phyloP scores from a whole-genome alignment of 2,888 invertebrate species.

The Thysanoteuthis rhombus region DNA sequence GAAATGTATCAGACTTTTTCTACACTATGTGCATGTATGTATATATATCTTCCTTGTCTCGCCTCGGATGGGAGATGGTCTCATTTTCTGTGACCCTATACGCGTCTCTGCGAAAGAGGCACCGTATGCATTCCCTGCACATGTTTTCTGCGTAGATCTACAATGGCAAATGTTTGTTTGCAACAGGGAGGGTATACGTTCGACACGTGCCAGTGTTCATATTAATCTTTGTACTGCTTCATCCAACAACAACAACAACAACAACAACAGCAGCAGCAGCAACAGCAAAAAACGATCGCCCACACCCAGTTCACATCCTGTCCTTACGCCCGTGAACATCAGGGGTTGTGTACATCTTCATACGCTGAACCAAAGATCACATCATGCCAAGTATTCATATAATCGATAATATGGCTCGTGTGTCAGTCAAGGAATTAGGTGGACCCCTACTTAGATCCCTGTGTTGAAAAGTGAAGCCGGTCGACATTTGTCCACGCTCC shows the following conservation, averaged over 20 bases:
- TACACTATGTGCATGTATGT: no score
- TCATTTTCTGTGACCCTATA: background rate
- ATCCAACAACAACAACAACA: background rate
- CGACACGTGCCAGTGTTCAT: background rate
- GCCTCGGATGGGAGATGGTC: no score
- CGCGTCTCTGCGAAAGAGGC: background rate
- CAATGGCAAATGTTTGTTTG: background rate
- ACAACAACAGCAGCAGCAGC: no score
- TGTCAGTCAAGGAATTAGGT: background rate
- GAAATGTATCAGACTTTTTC: no score
- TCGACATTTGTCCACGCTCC: background rate
- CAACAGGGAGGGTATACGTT: background rate
- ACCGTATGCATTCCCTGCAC: background rate
- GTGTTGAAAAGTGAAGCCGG: background rate
- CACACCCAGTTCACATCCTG: background rate
- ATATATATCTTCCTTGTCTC: no score
- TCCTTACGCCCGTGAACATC: background rate
- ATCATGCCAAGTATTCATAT: background rate
- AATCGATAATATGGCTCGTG: slow-evolving; percentile 12
- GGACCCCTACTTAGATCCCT: background rate
- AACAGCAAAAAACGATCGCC: no score
- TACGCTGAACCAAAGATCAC: background rate
- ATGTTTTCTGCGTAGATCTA: background rate
- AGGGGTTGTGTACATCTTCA: background rate
- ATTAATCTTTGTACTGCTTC: background rate